Base-by-base conservation (phyloP, 2,888 invertebrate genomes). In the Drosophila ezoana region DNA sequence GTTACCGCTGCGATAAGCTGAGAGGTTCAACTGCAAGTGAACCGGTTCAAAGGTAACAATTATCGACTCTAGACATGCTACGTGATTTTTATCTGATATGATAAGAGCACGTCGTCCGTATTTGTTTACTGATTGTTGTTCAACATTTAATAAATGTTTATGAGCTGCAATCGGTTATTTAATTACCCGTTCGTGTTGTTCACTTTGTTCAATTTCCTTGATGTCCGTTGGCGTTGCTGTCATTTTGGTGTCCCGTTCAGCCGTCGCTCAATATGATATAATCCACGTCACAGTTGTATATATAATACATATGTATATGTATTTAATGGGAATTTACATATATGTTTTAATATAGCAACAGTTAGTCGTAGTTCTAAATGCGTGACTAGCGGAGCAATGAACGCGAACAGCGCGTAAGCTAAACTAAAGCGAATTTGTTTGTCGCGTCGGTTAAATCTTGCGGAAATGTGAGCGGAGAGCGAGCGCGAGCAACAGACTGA, bases 171-270 rank as follows among this genome's bases (percentile, higher is more conserved):
- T 35, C 40, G 37, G 16, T 28, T 54, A 44, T 32, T 66, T 69
- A 82, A 71, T 88, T 86, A 82, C 82, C 89, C 72, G 64, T 23
- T 72, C 71, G 65, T 72, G 72, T 47, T 53, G 49, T 13, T 57
- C 64, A 43, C 10, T 58, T 44, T 49, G 57, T 28, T 41, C 72
- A 18, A 14, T 53, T 49, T 58, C 45, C 18, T 52, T 52, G 38
- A 20, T 43, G 16, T 65, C 60, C 43, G 63, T 32, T 37, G 45
- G 20, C 20, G 35, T 53, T 35, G 59, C 54, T 57, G 81, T 80
- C 81, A 71, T 83, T 64, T 49, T 64, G 33, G 0, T 52, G 52
- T 28, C 9, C 58, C 20, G 23, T 20, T 20, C 61, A 14, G 51
- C 5, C 45, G 58, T 38, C 16, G 43, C n/a, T 62, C 38, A 57